Conservation (phyloP, 2,797 vertebrate species). For the Lepidocolaptes lacrymiger region DNA sequence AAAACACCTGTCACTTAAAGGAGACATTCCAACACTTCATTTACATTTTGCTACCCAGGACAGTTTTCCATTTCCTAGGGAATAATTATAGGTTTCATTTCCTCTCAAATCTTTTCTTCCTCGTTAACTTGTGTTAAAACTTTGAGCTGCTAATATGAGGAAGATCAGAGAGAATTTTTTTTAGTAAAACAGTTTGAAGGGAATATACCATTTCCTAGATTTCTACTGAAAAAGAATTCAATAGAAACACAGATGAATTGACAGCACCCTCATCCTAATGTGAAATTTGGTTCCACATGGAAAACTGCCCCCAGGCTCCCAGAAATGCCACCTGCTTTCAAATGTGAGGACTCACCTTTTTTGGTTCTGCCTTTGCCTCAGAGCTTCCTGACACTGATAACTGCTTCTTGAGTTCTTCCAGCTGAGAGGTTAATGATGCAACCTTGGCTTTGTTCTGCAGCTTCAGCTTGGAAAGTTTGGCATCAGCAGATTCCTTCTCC, state of each 20-base stretch:
- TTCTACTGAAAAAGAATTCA: neutral
- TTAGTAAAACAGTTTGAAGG: neutral
- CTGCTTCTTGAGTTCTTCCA: slow-evolving; percentile 87
- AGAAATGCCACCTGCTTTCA: neutral
- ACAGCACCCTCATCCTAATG: neutral
- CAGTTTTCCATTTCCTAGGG: neutral
- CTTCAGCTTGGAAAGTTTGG: slow-evolving; percentile 87
- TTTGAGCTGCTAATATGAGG: neutral
- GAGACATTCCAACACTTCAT: neutral
- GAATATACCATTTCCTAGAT: neutral
- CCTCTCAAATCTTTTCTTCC: neutral
- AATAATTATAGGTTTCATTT: neutral
- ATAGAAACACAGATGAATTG: neutral
- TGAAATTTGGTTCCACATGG: neutral
- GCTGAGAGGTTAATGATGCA: slow-evolving; percentile 83
- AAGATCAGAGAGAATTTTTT: neutral
- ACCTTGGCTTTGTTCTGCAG: slow-evolving; percentile 92
- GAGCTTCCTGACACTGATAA: slow-evolving; percentile 63
- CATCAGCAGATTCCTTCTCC: slow-evolving; percentile 85
- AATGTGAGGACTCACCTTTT: slow-evolving; percentile 71
- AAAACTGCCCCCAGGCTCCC: neutral
- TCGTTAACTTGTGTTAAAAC: neutral
- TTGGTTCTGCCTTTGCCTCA: slow-evolving; percentile 76
- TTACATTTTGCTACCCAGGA: neutral
- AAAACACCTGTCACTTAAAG: neutral